Percentiles rank a stretch among this genome's conserved stretches.
These are phyloP conservation scores for Pteronotus mesoamericanus DNA, from an alignment of 2,797 vertebrate species.

Conservation along the genomic window DNA sequence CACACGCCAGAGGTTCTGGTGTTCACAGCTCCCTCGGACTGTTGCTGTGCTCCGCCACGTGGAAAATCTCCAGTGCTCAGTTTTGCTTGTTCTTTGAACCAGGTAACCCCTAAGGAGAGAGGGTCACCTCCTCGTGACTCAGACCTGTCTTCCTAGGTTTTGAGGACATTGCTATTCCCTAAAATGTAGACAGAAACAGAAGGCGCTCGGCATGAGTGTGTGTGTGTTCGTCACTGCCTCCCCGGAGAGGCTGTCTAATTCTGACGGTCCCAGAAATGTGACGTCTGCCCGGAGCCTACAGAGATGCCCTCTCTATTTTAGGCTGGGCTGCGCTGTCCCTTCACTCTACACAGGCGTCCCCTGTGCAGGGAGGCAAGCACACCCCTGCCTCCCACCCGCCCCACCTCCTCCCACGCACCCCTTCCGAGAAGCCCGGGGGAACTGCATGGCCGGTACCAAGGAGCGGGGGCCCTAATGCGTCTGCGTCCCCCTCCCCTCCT, in stretches of 20 bases:
- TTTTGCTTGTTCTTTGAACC: neutral
- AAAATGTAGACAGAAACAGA: neutral
- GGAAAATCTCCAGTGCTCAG: neutral
- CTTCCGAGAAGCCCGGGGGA: neutral
- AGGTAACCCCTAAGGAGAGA: neutral
- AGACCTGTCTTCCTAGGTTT: neutral
- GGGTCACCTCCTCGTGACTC: neutral
- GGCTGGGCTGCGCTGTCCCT: neutral
- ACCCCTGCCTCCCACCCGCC: neutral
- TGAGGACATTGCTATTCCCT: neutral
- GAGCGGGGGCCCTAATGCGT: neutral
- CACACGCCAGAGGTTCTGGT: neutral
- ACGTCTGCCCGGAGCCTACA: neutral
- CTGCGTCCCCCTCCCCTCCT: constrained; percentile 36
- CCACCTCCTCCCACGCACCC: neutral
- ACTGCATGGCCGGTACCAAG: accelerated
- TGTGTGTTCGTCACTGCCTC: neutral
- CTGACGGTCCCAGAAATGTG: neutral
- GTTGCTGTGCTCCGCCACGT: neutral
- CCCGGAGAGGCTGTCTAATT: neutral
- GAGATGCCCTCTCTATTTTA: accelerated
- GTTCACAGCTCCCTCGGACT: neutral
- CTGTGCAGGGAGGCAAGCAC: neutral
- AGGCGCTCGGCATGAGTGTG: neutral
- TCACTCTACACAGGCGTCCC: neutral